Evolutionary conservation across 2,113 vertebrate genomes (phyloP), one percentile per base, ranked within the genome.

Genomic region (Myocastor coypus): DNA sequence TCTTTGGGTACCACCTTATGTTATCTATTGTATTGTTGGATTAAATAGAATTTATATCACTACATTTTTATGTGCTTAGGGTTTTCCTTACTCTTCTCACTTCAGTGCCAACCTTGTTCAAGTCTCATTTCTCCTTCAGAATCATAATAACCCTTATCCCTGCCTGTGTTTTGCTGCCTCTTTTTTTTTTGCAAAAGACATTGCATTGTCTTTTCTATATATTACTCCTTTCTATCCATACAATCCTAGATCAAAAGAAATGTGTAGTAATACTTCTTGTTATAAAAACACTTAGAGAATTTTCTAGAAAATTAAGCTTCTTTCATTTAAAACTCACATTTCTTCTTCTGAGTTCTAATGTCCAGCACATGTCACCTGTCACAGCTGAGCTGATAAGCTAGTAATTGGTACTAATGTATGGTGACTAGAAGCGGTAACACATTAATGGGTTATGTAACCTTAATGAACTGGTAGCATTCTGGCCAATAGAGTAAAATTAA

Each of bases 281-380:
- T 46, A 68, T 22, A 57, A 26, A 89, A 61, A 92, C 24, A 42
- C 82, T 32, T 46, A 42, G 30, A 50, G 55, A 22, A 7, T 34
- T 92, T 92, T 78, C 75, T 81, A 86, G 55, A 91, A 93, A 95
- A 88, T 73, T 64, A 73, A 63, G 22, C 63, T 91, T 61, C 46
- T 2, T 3, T 93, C 22, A 16, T 55, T 75, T 59, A 46, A 94
- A 94, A 75, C 22, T 73, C 17, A 13, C 5, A 87, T 75, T 89
- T 50, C 28, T 89, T 50, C 28, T 94, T 86, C 64, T 73, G 19
- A 80, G 10, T 3, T 32, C 61, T 64, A 17, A 64, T 69, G 42
- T 91, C 69, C 64, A 30, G 24, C 93, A 40, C 32, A 40, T 30
- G 4, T 93, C 32, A 78, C n/a, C 85, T 73, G 37, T 85, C 80